Conservation (phyloP, 2,113 vertebrate genomes). For the Podarcis raffonei region DNA sequence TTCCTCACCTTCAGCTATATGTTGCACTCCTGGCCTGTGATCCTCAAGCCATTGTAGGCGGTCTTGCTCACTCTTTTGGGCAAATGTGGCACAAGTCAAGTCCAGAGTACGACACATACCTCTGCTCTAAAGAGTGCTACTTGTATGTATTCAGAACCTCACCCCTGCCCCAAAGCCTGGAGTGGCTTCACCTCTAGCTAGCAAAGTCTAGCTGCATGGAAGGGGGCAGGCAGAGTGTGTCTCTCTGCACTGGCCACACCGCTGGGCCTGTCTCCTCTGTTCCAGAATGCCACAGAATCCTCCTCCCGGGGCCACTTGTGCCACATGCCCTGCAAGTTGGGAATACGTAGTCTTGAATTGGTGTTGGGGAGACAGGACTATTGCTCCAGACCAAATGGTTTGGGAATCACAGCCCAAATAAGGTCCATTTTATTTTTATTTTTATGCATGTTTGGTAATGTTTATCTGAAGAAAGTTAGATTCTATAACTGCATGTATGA, state of each 20-base stretch:
- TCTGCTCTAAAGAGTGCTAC: not conserved
- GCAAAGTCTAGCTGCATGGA: not conserved
- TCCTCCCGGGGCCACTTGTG: not conserved
- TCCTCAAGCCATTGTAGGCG: not conserved
- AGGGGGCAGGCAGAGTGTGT: not conserved
- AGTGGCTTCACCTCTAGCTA: not conserved
- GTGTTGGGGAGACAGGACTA: not conserved
- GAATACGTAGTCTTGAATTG: not conserved
- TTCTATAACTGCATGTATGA: slow-evolving; percentile 63
- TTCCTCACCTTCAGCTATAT: slow-evolving; percentile 61
- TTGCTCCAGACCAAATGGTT: not conserved
- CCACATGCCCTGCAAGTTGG: not conserved
- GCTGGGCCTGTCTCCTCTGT: not conserved
- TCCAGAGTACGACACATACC: not conserved
- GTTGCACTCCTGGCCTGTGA: slow-evolving; percentile 43
- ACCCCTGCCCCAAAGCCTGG: not conserved
- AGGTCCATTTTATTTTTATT: no score
- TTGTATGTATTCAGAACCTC: not conserved
- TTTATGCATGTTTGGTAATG: slow-evolving; percentile 57
- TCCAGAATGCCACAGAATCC: not conserved
- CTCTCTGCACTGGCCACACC: not conserved
- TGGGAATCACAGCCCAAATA: slow-evolving; percentile 24
- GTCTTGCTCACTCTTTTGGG: not conserved
- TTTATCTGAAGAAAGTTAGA: slow-evolving; percentile 53
- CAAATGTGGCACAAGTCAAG: not conserved